A percentile compares a stretch with the other conserved stretches of the same genome.
These are phyloP conservation scores for Dysdera silvatica DNA, from an alignment of 1,140 invertebrate species.

Conservation along the genomic window DNA sequence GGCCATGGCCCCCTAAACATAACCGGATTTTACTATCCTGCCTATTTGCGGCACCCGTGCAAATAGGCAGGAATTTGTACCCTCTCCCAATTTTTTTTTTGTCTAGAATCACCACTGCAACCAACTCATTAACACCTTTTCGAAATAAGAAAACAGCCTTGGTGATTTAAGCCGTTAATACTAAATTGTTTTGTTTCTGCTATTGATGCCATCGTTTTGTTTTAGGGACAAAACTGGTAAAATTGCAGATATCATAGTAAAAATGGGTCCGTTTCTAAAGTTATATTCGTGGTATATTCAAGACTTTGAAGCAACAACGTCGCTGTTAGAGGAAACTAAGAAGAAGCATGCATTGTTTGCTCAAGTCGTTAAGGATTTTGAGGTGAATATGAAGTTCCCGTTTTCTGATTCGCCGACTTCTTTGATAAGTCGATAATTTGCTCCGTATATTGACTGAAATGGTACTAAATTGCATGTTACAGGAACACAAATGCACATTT, in stretches of 20 bases:
- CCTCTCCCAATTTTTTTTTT: not conserved
- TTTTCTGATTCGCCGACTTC: no score
- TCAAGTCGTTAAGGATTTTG: constrained; percentile 57
- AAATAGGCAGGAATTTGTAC: no score
- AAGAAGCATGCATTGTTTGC: constrained; percentile 56
- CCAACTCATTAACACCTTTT: not conserved
- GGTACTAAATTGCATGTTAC: no score
- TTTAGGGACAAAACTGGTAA: constrained; percentile 47
- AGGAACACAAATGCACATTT: no score
- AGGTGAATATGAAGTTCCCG: constrained; percentile 53
- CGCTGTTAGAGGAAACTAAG: constrained; percentile 54
- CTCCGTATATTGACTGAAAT: no score
- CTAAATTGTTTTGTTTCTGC: not conserved
- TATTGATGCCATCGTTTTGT: no score
- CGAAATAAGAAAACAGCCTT: not conserved
- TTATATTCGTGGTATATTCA: constrained; percentile 63
- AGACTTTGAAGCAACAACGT: constrained; percentile 58
- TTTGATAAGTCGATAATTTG: no score
- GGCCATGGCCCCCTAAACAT: no score
- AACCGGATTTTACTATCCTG: no score
- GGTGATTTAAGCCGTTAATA: not conserved
- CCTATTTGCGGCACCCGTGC: no score
- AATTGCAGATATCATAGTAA: constrained; percentile 66
- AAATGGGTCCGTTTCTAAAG: constrained; percentile 66
- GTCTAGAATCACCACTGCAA: no score